phyloP scores from a whole-genome alignment of 2,888 invertebrate genomes.

The Euzetes globulus region DNA sequence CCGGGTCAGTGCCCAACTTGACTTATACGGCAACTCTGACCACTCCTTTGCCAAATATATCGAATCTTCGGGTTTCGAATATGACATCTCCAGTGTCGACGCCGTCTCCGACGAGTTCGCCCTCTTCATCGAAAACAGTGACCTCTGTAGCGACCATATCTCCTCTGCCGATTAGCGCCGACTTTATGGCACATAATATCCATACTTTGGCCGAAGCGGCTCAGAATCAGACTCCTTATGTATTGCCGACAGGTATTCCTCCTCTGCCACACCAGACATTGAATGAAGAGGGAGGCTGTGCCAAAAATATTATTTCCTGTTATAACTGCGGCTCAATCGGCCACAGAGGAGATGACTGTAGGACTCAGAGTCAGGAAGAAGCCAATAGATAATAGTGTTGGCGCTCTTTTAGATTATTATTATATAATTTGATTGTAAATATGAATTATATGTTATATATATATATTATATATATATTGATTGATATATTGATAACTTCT shows the following conservation, averaged over 20 bases:
- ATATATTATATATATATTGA: slow-evolving; percentile 9
- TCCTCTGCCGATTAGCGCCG: not conserved
- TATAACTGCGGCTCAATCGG: slow-evolving; percentile 83
- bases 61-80: slow-evolving; percentile 1
- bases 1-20: not conserved
- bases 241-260: slow-evolving; percentile 2
- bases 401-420: not conserved
- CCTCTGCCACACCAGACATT: not conserved
- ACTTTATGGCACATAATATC: not conserved
- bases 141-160: slow-evolving; percentile 13
- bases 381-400: slow-evolving; percentile 55
- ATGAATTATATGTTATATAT: not conserved
- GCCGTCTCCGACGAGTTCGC: slow-evolving; percentile 1
- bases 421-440: not conserved
- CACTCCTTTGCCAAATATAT: slow-evolving; percentile 12
- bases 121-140: slow-evolving; percentile 1
- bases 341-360: slow-evolving; percentile 77
- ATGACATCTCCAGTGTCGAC: slow-evolving; percentile 7
- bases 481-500: not conserved
- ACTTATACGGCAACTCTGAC: not conserved
- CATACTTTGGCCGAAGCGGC: not conserved
- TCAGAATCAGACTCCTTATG: slow-evolving; percentile 7
- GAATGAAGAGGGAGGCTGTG: not conserved
- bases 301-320: slow-evolving; percentile 57
- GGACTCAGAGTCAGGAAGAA: slow-evolving; percentile 84